Conservation (phyloP, 2,113 vertebrate species). For the Corythornis vintsioides region DNA sequence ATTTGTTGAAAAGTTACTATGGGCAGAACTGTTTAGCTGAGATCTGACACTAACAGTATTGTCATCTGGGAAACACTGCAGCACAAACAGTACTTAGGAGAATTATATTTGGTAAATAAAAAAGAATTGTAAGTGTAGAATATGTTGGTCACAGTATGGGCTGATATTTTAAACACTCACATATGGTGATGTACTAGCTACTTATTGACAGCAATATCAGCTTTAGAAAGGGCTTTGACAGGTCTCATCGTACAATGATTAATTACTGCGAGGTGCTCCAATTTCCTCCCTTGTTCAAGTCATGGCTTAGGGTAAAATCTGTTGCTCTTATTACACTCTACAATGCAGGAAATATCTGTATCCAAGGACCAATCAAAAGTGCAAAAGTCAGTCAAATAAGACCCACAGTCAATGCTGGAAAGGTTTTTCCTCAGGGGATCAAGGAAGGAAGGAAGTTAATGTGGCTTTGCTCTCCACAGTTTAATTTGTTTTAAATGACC, state of each 20-base stretch:
- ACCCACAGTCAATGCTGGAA: slow-evolving; percentile 21
- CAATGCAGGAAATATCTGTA: slow-evolving; percentile 79
- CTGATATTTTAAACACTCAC: slow-evolving; percentile 89
- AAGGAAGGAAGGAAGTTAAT: not conserved
- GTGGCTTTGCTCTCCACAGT: not conserved
- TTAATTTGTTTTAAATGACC: not conserved
- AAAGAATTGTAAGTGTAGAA: slow-evolving; percentile 74
- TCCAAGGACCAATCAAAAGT: slow-evolving; percentile 65
- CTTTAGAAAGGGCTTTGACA: slow-evolving; percentile 89
- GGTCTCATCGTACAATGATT: slow-evolving; percentile 91
- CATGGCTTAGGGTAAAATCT: slow-evolving; percentile 78
- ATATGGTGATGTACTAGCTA: slow-evolving; percentile 82
- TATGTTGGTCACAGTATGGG: slow-evolving; percentile 72
- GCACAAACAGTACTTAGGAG: slow-evolving; percentile 8
- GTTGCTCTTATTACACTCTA: slow-evolving; percentile 80
- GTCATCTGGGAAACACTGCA: slow-evolving; percentile 25
- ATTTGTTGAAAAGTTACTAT: slow-evolving; percentile 4
- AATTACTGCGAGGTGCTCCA: slow-evolving; percentile 89
- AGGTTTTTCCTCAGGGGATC: not conserved
- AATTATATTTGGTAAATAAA: slow-evolving; percentile 63
- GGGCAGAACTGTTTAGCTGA: not conserved
- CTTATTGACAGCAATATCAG: slow-evolving; percentile 91
- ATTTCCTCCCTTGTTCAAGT: slow-evolving; percentile 87
- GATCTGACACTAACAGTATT: slow-evolving; percentile 1
- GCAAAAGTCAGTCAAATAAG: slow-evolving; percentile 66